Conservation (phyloP, 2,113 vertebrate genomes). For the Cavia porcellus region DNA sequence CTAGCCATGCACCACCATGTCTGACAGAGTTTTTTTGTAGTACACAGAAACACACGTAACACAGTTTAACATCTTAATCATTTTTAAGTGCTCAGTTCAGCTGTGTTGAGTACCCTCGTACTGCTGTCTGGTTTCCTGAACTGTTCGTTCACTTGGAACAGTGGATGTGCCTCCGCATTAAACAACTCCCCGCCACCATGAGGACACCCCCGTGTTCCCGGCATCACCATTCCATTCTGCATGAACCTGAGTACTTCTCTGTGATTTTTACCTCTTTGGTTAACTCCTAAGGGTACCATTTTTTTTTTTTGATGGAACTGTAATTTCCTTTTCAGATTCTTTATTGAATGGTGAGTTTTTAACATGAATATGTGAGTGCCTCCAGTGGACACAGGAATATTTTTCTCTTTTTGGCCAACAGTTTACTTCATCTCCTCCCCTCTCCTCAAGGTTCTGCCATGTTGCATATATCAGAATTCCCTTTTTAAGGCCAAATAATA, state of each 20-base stretch:
- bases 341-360: neutral
- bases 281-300: constrained; percentile 19
- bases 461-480: neutral
- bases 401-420: too few relatives aligned
- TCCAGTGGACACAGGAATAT: neutral
- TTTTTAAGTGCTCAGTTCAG: neutral
- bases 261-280: neutral
- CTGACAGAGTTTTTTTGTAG: neutral
- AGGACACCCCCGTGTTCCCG: too few relatives aligned
- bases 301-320: neutral
- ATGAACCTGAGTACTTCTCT: neutral
- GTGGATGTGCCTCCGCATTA: neutral
- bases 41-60: neutral
- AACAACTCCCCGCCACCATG: neutral
- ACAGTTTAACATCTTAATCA: neutral
- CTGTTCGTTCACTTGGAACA: neutral
- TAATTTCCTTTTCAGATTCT: constrained; percentile 6
- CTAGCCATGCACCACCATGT: neutral
- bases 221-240: neutral
- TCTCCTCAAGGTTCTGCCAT: neutral
- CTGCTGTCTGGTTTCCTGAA: neutral
- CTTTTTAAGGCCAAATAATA: neutral
- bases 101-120: neutral
- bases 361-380: neutral
- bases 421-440: neutral